phyloP scores from a whole-genome alignment of 2,797 vertebrate genomes.

The Pseudotriccus pelzelni region DNA sequence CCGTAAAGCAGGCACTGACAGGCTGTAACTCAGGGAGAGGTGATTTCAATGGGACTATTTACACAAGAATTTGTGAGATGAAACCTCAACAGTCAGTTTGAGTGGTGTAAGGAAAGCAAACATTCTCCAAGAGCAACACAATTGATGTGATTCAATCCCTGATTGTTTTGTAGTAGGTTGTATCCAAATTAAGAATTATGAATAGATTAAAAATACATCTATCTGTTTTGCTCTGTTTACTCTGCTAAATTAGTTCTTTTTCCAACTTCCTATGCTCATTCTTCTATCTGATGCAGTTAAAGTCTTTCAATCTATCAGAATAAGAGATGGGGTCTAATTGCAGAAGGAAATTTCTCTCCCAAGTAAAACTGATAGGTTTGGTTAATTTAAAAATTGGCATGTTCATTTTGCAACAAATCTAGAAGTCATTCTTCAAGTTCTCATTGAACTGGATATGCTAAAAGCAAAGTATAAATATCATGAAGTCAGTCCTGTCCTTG shows the following conservation, averaged over 20 bases:
- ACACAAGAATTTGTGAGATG: background rate
- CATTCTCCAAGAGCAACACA: background rate
- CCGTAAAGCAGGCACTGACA: background rate
- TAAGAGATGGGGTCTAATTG: background rate
- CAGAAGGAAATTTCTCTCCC: background rate
- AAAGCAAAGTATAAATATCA: background rate
- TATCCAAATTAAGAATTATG: background rate
- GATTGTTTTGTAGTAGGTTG: background rate
- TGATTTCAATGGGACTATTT: background rate
- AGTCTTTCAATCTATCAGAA: background rate
- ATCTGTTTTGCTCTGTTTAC: background rate
- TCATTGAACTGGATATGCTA: background rate
- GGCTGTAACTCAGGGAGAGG: background rate
- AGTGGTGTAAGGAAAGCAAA: background rate
- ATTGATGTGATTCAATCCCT: background rate
- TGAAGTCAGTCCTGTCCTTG: background rate
- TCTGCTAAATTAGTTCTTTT: background rate
- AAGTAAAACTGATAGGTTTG: background rate
- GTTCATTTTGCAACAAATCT: background rate
- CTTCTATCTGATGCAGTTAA: background rate
- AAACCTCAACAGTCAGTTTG: background rate
- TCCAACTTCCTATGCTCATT: background rate
- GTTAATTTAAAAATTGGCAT: background rate
- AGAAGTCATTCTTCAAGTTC: background rate
- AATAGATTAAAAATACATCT: background rate